phyloP scores from a whole-genome alignment of 2,888 invertebrate genomes.

The Cephus spinipes region DNA sequence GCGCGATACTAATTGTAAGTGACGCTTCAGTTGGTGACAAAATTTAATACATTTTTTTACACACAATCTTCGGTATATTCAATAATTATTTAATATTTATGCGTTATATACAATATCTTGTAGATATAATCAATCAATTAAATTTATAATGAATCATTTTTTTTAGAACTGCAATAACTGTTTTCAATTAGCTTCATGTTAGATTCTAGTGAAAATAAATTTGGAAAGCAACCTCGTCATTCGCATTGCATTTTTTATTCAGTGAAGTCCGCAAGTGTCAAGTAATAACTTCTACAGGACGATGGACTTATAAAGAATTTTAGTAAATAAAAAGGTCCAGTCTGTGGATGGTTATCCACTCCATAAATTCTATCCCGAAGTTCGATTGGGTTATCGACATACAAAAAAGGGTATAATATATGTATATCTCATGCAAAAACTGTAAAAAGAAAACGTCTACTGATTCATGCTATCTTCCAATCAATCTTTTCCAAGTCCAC shows the following conservation, averaged over 20 bases:
- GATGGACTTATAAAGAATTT: no score
- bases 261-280: no score
- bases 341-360: not conserved
- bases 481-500: not conserved
- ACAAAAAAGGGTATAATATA: not conserved
- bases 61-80: not conserved
- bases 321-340: no score
- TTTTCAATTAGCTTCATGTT: not conserved
- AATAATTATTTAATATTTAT: not conserved
- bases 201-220: not conserved
- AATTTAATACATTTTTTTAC: not conserved
- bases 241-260: no score
- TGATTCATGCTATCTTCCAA: not conserved
- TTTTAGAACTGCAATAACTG: not conserved
- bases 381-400: not conserved
- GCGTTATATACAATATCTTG: not conserved
- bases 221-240: no score
- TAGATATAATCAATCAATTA: not conserved
- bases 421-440: not conserved
- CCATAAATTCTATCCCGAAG: not conserved
- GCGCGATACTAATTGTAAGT: not conserved
- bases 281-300: no score
- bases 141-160: not conserved
- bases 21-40: not conserved
- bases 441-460: not conserved